Evolutionary conservation across 2,888 invertebrate species (phyloP), one percentile per base, ranked within the genome.

Genomic region (Entomobrya proxima): DNA sequence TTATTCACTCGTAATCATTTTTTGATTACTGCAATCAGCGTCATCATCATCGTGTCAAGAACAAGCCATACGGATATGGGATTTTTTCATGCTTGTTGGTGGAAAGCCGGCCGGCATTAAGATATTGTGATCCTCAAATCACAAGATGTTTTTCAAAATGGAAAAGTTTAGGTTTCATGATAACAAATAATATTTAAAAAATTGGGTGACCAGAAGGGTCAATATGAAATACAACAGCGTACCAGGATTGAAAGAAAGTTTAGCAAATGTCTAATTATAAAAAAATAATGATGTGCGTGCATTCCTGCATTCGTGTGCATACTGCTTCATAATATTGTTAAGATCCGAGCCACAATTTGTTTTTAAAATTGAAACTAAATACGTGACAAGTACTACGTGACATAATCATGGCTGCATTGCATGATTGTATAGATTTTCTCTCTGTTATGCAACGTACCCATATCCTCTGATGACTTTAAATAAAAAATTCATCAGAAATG

Each of bases 401-500:
- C 40, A 67, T 40, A 67, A 67, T 81, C 81, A 81, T 81, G 74
- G 50, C 0, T 82, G 82, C 82, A 75, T 18, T 61, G 75, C 82
- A 82, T 82, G 82, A 75, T 82, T 75, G n/a, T 82, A 27, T 37
- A 44, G 50, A 55, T 81, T 50, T 61, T 32, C 27, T 21, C 47
- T 44, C n/a, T 30, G 74, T 82, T 76, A 72, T 69, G 69, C 40
- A 69, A 81, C 15, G 21, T 76, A 2, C 6, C 18, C 27, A 30
- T 40, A 21, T 2, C 58, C 21, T 67, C 6, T 78, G 21, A 9
- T 50, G 18, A 13, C 6, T 50, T 6, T 3, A 18, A 21, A 1
- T 50, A 11, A 55, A 27, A 24, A 24, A 27, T 7, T 55, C 13
- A 3, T 55, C 52, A 18, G 21, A 21, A 52, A 18, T 21, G 4